Evolutionary conservation across 2,113 vertebrate genomes (phyloP).

Genomic region (Cinclus cinclus): DNA sequence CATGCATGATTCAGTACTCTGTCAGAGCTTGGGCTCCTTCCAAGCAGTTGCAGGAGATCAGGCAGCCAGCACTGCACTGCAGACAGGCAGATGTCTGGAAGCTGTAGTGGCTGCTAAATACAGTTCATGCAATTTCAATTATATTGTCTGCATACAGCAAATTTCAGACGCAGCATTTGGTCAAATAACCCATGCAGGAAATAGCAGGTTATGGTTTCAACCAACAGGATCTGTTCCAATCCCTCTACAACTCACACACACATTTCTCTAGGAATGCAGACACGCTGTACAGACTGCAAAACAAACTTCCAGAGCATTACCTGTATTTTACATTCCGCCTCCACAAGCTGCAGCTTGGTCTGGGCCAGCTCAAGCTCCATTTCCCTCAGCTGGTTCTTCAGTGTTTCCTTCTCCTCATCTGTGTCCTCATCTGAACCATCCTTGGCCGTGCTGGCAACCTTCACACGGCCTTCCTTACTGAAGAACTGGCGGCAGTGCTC

Average conservation of each 20-base stretch:
- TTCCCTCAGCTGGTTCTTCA: conserved; percentile 95
- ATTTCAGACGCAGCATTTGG: conserved; percentile 15
- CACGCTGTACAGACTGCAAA: background rate
- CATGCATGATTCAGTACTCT: conserved; percentile 14
- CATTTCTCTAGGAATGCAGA: background rate
- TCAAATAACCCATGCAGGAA: conserved; percentile 32
- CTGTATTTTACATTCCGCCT: conserved; percentile 98
- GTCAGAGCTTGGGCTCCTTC: conserved; percentile 34
- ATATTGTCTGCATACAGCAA: background rate
- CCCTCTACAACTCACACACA: background rate
- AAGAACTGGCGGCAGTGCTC: conserved; percentile 87
- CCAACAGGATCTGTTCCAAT: background rate
- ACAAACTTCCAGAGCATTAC: conserved; percentile 60
- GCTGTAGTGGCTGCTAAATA: conserved; percentile 19
- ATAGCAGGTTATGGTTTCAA: conserved; percentile 22
- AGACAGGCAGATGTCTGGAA: conserved; percentile 52
- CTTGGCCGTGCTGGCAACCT: conserved; percentile 71
- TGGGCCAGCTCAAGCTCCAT: conserved; percentile 98
- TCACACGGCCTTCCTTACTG: conserved; percentile 83
- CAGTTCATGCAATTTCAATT: background rate
- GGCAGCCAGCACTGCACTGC: conserved; percentile 4
- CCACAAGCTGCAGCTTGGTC: conserved; percentile 97
- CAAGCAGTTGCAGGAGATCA: conserved; percentile 22
- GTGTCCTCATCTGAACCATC: conserved; percentile 83
- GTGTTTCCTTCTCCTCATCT: conserved; percentile 90